phyloP scores from a whole-genome alignment of 2,888 invertebrate genomes.

The Drosophila kuntzei region DNA sequence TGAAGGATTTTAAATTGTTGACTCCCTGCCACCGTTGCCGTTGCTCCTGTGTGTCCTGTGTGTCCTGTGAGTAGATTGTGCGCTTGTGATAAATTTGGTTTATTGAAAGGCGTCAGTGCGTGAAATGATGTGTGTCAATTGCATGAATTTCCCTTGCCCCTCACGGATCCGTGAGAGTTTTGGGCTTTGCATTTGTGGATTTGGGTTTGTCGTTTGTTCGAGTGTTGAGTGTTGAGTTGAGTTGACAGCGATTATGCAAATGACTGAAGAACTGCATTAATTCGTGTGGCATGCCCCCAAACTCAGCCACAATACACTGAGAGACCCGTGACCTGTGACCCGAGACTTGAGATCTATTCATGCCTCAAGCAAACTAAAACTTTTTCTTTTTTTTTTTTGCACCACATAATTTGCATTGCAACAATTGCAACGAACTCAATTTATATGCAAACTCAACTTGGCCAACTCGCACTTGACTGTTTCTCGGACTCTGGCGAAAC shows the following conservation, averaged over 20 bases:
- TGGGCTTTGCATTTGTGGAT: slow-evolving; percentile 51
- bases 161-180: slow-evolving; percentile 47
- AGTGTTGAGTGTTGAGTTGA: slow-evolving; percentile 57
- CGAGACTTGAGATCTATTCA: slow-evolving; percentile 21
- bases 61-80: slow-evolving; percentile 50
- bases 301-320: neutral
- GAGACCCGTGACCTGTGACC: neutral
- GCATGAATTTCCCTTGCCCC: slow-evolving; percentile 74
- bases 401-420: slow-evolving; percentile 61
- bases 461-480: slow-evolving; percentile 10
- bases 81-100: slow-evolving; percentile 84
- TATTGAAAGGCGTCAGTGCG: slow-evolving; percentile 86
- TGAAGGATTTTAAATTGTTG: slow-evolving; percentile 77
- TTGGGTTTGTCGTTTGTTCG: slow-evolving; percentile 47
- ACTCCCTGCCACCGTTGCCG: slow-evolving; percentile 40
- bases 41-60: slow-evolving; percentile 25
- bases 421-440: slow-evolving; percentile 55
- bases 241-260: slow-evolving; percentile 83
- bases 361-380: slow-evolving; percentile 21
- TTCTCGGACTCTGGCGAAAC: slow-evolving; percentile 13
- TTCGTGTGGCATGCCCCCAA: slow-evolving; percentile 41
- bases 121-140: slow-evolving; percentile 86
- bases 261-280: slow-evolving; percentile 69
- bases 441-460: slow-evolving; percentile 63
- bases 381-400: slow-evolving; percentile 28